phyloP scores from a whole-genome alignment of 2,113 vertebrate species.

The Scomber japonicus region DNA sequence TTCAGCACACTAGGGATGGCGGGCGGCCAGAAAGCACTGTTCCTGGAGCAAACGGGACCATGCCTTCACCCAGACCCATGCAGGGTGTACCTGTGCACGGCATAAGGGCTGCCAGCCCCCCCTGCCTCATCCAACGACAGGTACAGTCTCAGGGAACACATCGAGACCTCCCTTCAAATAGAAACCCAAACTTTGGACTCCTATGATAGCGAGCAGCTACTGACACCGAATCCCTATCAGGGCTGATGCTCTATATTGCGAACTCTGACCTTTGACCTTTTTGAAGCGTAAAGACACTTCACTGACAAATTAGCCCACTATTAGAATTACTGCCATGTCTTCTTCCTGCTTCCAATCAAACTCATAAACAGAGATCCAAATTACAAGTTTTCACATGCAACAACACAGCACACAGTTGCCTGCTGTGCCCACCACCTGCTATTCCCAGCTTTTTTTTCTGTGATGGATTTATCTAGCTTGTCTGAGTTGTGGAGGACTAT shows the following conservation, averaged over 20 bases:
- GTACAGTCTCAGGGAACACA: constrained; percentile 47
- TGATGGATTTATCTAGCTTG: constrained; percentile 3
- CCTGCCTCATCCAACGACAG: constrained; percentile 82
- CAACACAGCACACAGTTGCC: constrained; percentile 2
- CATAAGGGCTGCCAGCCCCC: constrained; percentile 76
- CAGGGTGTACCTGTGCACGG: constrained; percentile 74
- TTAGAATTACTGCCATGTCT: too few species aligned
- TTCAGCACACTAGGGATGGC: constrained; percentile 80
- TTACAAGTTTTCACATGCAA: constrained; percentile 10
- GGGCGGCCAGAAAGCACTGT: constrained; percentile 63
- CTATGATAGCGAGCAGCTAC: neutral
- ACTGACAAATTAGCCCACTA: too few species aligned
- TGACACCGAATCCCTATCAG: neutral
- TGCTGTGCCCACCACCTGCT: constrained; percentile 52
- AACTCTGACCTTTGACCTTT: neutral
- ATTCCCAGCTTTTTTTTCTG: neutral
- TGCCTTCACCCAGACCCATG: constrained; percentile 60
- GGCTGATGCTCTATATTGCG: neutral
- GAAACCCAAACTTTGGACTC: constrained; percentile 4
- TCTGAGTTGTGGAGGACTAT: constrained; percentile 23
- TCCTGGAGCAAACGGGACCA: constrained; percentile 68
- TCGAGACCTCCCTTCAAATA: neutral
- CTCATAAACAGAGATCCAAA: neutral
- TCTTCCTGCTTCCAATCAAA: neutral
- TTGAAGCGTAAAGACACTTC: neutral